Base-by-base conservation (phyloP, 1,140 invertebrate species). In the Zophobas atratus region DNA sequence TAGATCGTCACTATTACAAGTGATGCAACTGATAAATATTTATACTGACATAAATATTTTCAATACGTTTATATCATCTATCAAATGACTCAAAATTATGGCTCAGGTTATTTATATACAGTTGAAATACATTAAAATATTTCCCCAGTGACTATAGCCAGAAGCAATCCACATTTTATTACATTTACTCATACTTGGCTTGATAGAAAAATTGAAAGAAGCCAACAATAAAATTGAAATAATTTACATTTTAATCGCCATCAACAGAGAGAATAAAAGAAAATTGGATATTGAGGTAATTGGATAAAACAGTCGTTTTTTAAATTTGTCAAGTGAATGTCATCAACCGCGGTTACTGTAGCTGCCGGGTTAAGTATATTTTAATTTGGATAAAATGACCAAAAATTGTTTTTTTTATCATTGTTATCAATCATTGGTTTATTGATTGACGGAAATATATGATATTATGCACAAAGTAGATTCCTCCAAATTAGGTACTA, bases 1-100 rank as follows among this genome's bases (percentile, higher is more conserved):
- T 56, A 4, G 3, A 56, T 63, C 57, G 2, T 33, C 39, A 63
- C 39, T 35, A 93, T 96, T 78, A 97, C 95, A 57, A 97, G 92
- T 83, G 96, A 96, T 86, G 95, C 97, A 87, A 95, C 97, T 92
- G 96, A 95, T 93, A 87, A 88, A 87, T 49, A 57, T 75, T 60
- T 38, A 51, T 63, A 20, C 46, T 60, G n/a, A 51, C 43, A 35
- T 76, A 56, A 56, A 76, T 63, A 56, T 56, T 55, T 63, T 70
- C 43, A 36, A 79, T 79, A 35, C 57, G n/a, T 63, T 57, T 51
- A 51, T 51, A 56, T 63, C 67, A 76, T 53, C 63, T 41, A 60
- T 57, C 34, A 55, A 63, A 70, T 53, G 71, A 67, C 75, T 75
- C 53, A 75, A 63, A 51, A 70, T 35, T 32, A n/a, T 57, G 70